A percentile compares a stretch with the other conserved stretches of the same genome.
These are phyloP conservation scores for Cirrhinus molitorella DNA, from an alignment of 2,797 vertebrate genomes.

Conservation along the genomic window DNA sequence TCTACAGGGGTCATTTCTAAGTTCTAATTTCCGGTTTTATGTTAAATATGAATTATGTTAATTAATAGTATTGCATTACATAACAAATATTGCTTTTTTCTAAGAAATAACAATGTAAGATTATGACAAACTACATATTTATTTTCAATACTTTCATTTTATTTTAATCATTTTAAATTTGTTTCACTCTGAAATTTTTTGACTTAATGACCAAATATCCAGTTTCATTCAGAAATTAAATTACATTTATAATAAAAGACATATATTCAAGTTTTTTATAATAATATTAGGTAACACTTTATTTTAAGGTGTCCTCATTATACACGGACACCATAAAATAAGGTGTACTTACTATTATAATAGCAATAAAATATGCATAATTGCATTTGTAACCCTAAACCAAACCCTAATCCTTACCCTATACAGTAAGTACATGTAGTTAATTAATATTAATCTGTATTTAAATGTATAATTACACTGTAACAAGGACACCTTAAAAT, in stretches of 20 bases:
- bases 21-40: neutral
- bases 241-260: neutral
- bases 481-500: too few relatives aligned
- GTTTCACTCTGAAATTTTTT: neutral
- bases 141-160: neutral
- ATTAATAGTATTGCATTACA: neutral
- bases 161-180: neutral
- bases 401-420: too few relatives aligned
- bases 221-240: neutral
- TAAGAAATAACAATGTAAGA: neutral
- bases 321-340: too few relatives aligned
- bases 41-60: neutral
- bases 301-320: too few relatives aligned
- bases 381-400: too few relatives aligned
- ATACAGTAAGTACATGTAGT: too few relatives aligned
- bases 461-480: too few relatives aligned
- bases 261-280: too few relatives aligned
- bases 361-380: too few relatives aligned
- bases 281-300: too few relatives aligned
- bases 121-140: neutral
- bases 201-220: neutral
- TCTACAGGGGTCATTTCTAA: neutral
- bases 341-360: too few relatives aligned
- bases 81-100: neutral
- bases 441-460: too few relatives aligned